Evolutionary conservation across 2,113 vertebrate species (phyloP), one percentile per base, ranked within the genome.

Genomic region (Ploceus nigricollis): DNA sequence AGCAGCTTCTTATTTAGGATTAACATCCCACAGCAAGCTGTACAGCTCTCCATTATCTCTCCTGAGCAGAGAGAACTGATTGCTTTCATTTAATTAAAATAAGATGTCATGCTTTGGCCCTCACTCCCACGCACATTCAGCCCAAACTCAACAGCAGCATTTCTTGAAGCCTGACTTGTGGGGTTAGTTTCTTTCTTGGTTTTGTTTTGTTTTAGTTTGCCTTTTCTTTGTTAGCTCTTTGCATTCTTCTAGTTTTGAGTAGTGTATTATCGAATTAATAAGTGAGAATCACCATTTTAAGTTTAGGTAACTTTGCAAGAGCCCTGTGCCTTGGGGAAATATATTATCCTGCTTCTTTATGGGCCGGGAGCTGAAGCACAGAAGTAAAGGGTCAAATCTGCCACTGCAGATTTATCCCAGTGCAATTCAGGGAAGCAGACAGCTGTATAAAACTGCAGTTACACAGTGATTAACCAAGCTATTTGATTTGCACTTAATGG

Each of bases 381-480:
- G 65, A 87, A 87, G 40, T 47, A 71, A 90, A 92, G 87, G 71
- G 87, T 83, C 80, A 91, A 81, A 94, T 88, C 83, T 92, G 58
- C 75, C 75, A 48, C 70, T 72, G 73, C 69, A 85, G 91, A 87
- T 96, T 90, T 92, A 81, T 89, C 57, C 86, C 89, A 70, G 64
- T 51, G 51, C 64, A 81, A 78, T 80, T 72, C 75, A 89, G 53
- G 64, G 76, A 90, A 93, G 80, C 64, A 93, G 86, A 63, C 68
- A 92, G 89, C 76, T 93, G 88, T 92, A 85, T 47, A 86, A 81
- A 94, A 82, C 75, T 57, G 54, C 78, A 66, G 71, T 92, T 95
- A 53, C 71, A 83, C 79, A 89, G 64, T 83, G 92, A 95, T 95
- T 94, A 96, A 96, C 40, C 88, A 92, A 84, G 79, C 78, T 63